phyloP scores from a whole-genome alignment of 92 coral and sea anemone species.

The Pocillopora meandrina region DNA sequence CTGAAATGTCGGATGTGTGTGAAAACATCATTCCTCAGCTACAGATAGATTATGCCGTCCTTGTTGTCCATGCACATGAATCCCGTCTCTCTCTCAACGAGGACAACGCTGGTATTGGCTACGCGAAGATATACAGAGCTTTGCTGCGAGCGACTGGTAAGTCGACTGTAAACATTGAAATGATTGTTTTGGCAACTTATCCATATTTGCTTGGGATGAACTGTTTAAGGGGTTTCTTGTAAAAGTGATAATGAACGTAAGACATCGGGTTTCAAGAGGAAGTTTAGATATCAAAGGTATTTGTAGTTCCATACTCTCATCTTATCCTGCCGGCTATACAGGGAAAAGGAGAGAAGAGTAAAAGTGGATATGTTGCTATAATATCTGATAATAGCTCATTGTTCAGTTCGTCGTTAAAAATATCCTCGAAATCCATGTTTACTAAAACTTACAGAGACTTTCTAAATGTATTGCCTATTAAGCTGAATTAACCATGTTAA shows the following conservation, averaged over 20 bases:
- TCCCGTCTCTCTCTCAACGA: slow-evolving; percentile 64
- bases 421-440: too few species aligned
- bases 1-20: slow-evolving; percentile 48
- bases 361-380: too few species aligned
- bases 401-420: not conserved
- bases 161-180: not conserved
- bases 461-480: too few species aligned
- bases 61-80: slow-evolving; percentile 71
- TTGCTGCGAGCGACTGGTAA: slow-evolving; percentile 47
- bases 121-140: slow-evolving; percentile 51
- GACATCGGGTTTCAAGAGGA: too few species aligned
- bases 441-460: too few species aligned
- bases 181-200: not conserved
- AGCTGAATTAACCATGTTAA: too few species aligned
- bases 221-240: too few species aligned
- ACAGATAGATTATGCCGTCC: slow-evolving; percentile 53
- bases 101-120: slow-evolving; percentile 53
- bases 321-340: too few species aligned
- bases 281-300: too few species aligned
- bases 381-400: not conserved
- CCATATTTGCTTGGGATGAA: not conserved
- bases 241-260: too few species aligned
- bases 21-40: not conserved
- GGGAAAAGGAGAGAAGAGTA: too few species aligned
- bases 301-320: too few species aligned